Evolutionary conservation across 2,797 vertebrate species (phyloP).

Genomic region (Tenualosa thibaudeaui): DNA sequence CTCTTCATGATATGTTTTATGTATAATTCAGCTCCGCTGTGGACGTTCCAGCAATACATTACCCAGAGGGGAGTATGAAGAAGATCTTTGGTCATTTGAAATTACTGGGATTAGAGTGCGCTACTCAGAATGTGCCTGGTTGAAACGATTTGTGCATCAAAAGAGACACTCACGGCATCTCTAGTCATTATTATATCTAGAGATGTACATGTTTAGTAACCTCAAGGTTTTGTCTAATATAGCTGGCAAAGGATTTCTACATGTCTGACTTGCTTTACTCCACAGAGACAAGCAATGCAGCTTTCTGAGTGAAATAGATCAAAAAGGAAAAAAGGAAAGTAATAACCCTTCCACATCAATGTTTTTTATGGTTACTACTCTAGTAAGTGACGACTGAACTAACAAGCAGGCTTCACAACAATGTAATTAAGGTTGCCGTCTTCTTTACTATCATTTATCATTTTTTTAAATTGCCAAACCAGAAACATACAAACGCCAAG

Average conservation of each 20-base stretch:
- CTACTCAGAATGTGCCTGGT: neutral
- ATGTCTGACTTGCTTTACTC: neutral
- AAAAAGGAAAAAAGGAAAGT: no score
- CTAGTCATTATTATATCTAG: neutral
- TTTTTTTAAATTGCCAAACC: no score
- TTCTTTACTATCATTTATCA: no score
- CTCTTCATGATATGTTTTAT: neutral
- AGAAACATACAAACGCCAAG: no score
- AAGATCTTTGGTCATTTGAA: neutral
- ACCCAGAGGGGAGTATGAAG: neutral
- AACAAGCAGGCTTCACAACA: no score
- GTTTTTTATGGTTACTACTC: no score
- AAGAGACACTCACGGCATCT: neutral
- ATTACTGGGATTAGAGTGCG: neutral
- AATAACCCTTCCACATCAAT: no score
- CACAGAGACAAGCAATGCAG: no score
- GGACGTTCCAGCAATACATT: neutral
- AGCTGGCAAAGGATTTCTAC: neutral
- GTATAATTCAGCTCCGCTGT: constrained; percentile 18
- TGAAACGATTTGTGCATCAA: neutral
- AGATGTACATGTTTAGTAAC: neutral
- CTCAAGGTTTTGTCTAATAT: neutral
- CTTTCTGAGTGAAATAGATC: no score
- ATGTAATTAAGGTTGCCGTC: no score
- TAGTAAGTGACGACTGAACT: no score